phyloP scores from a whole-genome alignment of 35 echinoderm and acorn worm genomes.

The Heliocidaris tuberculata region DNA sequence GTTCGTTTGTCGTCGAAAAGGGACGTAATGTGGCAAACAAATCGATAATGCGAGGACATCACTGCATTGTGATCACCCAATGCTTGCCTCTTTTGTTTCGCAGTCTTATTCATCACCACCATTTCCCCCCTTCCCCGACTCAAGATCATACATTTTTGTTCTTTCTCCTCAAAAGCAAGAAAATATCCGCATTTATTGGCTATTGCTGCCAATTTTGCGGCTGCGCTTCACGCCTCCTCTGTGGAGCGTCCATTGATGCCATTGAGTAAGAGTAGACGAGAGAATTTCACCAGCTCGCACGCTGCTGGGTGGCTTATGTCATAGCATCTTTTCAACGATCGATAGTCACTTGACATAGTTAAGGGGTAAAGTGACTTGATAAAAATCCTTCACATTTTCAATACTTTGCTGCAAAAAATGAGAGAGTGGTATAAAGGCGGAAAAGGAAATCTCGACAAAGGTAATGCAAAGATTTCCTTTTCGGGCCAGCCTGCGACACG shows the following conservation, averaged over 20 bases:
- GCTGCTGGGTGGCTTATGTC: background rate
- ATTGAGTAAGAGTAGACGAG: background rate
- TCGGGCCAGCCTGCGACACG: background rate
- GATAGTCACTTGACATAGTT: background rate
- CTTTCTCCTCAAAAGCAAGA: slow-evolving; percentile 9
- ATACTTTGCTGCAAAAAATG: background rate
- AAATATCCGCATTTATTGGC: slow-evolving; percentile 24
- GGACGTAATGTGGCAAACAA: slow-evolving; percentile 29
- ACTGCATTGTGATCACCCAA: slow-evolving; percentile 20
- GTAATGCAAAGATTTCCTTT: background rate
- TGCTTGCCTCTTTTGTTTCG: slow-evolving; percentile 32
- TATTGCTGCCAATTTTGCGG: background rate
- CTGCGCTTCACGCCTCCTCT: slow-evolving; percentile 31
- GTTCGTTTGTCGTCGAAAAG: slow-evolving; percentile 44
- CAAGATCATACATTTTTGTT: background rate
- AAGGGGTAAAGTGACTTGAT: background rate
- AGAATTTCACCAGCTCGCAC: background rate
- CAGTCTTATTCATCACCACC: background rate
- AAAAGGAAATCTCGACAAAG: background rate
- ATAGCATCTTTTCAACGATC: background rate
- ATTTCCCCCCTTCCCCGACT: slow-evolving; percentile 29
- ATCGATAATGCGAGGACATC: slow-evolving; percentile 35
- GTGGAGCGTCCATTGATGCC: background rate
- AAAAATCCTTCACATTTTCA: slow-evolving; percentile 7
- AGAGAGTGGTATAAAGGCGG: background rate